Percentiles rank a stretch among this genome's conserved stretches.
phyloP scores from a whole-genome alignment of 2,113 vertebrate genomes.

The Girardinichthys multiradiatus region DNA sequence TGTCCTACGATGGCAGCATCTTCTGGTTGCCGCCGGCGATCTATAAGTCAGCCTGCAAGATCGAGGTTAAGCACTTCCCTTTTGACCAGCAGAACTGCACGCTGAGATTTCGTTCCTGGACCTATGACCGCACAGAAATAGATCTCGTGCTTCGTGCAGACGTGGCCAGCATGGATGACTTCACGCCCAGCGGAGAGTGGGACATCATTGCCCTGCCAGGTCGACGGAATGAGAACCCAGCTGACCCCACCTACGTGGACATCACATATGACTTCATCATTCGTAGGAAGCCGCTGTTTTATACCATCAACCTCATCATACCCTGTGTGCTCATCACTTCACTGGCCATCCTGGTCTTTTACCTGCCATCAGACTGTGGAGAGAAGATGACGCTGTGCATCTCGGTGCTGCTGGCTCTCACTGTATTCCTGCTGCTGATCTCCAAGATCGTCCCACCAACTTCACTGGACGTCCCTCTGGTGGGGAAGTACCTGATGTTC shows the following conservation, averaged over 20 bases:
- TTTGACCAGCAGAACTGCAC: slow-evolving; percentile 99
- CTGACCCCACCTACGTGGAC: slow-evolving; percentile 92
- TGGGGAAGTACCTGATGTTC: slow-evolving; percentile 98
- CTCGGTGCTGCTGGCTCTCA: slow-evolving; percentile 93
- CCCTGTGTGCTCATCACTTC: slow-evolving; percentile 96
- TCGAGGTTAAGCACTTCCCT: slow-evolving; percentile 96
- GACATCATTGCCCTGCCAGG: slow-evolving; percentile 93
- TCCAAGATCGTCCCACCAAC: slow-evolving; percentile 97
- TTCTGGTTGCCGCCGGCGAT: slow-evolving; percentile 97
- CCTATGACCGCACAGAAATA: slow-evolving; percentile 93
- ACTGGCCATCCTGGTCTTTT: slow-evolving; percentile 94
- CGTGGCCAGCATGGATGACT: slow-evolving; percentile 94
- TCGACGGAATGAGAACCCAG: slow-evolving; percentile 90
- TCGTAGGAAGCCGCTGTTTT: slow-evolving; percentile 93
- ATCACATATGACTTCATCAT: slow-evolving; percentile 98
- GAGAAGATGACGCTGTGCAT: slow-evolving; percentile 98
- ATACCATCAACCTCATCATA: slow-evolving; percentile 97
- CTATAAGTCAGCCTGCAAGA: slow-evolving; percentile 97
- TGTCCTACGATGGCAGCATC: slow-evolving; percentile 94
- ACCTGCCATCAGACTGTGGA: slow-evolving; percentile 92
- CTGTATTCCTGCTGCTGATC: slow-evolving; percentile 95
- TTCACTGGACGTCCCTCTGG: slow-evolving; percentile 92
- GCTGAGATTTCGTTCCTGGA: slow-evolving; percentile 96
- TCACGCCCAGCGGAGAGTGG: slow-evolving; percentile 96
- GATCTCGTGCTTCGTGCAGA: slow-evolving; percentile 91